phyloP scores from a whole-genome alignment of 2,888 invertebrate genomes.

The Lasioglossum malachurum region DNA sequence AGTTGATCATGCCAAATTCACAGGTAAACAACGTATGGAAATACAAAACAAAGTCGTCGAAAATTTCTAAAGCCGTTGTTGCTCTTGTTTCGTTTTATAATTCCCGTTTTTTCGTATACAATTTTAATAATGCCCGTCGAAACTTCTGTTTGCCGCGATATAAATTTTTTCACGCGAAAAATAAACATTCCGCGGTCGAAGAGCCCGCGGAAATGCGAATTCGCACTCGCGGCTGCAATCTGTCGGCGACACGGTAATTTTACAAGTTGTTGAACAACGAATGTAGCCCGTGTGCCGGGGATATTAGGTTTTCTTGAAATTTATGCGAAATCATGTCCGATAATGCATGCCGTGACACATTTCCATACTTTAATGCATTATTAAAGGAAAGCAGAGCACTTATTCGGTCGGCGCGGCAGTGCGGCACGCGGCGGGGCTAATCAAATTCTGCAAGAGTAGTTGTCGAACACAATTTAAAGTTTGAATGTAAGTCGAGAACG shows the following conservation, averaged over 20 bases:
- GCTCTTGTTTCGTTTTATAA: neutral
- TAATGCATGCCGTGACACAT: neutral
- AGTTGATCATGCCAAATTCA: neutral
- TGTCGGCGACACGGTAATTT: neutral
- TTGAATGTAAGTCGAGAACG: constrained; percentile 26
- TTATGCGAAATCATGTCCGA: constrained; percentile 7
- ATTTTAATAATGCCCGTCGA: neutral
- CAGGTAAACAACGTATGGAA: neutral
- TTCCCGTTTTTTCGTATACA: neutral
- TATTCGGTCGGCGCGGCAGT: constrained; percentile 5
- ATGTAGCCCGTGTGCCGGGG: neutral
- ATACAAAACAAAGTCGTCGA: neutral
- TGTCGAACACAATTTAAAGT: constrained; percentile 50
- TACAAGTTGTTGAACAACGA: neutral
- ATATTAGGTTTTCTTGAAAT: neutral
- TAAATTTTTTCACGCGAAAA: neutral
- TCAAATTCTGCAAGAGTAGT: constrained; percentile 38
- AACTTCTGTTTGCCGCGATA: neutral
- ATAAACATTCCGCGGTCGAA: neutral
- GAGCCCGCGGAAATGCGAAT: neutral
- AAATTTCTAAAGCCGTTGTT: neutral
- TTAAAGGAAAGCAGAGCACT: constrained; percentile 24
- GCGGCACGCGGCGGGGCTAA: constrained; percentile 7
- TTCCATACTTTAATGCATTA: constrained; percentile 3
- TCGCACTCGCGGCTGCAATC: neutral